A percentile compares a stretch with the other conserved stretches of the same genome.
Evolutionary conservation across 2,888 invertebrate species (phyloP).

Genomic region (Petrolisthes cinctipes): DNA sequence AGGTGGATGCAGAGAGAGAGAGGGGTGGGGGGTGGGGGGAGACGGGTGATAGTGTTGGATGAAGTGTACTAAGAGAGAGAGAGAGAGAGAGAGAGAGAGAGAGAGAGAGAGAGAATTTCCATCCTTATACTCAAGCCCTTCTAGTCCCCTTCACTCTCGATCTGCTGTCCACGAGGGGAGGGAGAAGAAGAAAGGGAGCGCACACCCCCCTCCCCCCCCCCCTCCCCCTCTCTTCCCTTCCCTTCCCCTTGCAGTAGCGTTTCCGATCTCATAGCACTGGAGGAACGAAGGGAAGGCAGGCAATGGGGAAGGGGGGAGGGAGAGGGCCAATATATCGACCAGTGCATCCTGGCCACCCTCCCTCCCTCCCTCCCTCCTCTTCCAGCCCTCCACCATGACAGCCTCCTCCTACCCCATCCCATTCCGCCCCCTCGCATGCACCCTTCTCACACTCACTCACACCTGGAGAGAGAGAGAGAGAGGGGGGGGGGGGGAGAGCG

Average conservation of each 20-base stretch:
- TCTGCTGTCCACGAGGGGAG: too few relatives aligned
- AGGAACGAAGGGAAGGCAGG: background rate
- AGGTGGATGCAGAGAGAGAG: background rate
- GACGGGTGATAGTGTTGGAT: background rate
- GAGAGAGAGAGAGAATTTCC: slow-evolving; percentile 13
- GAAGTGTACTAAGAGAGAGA: background rate
- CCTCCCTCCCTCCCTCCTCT: background rate
- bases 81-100: slow-evolving; percentile 16
- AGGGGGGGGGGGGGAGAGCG: background rate
- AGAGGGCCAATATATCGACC: background rate
- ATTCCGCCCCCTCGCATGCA: background rate
- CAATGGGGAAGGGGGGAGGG: background rate
- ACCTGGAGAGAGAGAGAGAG: background rate
- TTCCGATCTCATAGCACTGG: background rate
- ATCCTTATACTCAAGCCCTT: background rate
- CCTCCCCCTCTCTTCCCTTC: too few relatives aligned
- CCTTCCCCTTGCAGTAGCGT: background rate
- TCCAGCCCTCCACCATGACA: background rate
- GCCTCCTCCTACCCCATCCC: background rate
- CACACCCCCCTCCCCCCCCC: too few relatives aligned
- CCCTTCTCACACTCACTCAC: background rate
- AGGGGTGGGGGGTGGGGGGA: background rate
- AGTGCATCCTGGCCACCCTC: background rate
- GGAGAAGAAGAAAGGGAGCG: too few relatives aligned
- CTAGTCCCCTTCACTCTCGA: background rate